These are phyloP conservation scores for Tapirus terrestris DNA, from an alignment of 2,113 vertebrate genomes.

Conservation along the genomic window DNA sequence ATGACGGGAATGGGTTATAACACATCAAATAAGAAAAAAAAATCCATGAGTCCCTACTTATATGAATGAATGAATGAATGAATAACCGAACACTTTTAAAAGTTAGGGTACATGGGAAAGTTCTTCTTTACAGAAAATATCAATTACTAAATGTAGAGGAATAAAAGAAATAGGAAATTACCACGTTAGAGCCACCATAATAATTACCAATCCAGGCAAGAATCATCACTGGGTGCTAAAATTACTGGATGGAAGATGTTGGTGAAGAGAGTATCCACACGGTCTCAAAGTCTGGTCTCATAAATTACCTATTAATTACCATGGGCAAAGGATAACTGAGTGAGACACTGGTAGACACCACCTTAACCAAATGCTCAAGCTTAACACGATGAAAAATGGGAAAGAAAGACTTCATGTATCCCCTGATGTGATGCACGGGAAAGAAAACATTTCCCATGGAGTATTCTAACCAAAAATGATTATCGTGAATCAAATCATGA, in stretches of 20 bases:
- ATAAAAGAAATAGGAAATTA: neutral
- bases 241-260: fast-evolving
- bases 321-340: neutral
- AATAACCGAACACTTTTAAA: fast-evolving
- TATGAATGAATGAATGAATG: neutral
- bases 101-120: neutral
- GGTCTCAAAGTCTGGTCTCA: fast-evolving
- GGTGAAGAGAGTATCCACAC: neutral
- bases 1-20: fast-evolving
- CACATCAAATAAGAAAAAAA: neutral
- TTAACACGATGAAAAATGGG: fast-evolving
- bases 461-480: too few relatives aligned
- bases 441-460: fast-evolving
- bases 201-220: fast-evolving
- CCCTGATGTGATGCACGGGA: fast-evolving
- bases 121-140: neutral
- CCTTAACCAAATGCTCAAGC: neutral
- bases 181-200: fast-evolving
- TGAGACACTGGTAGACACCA: neutral
- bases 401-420: fast-evolving
- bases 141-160: neutral
- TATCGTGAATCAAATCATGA: fast-evolving
- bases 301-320: neutral
- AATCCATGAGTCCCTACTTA: neutral
- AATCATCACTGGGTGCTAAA: fast-evolving